These are phyloP conservation scores for Hypercompe scribonia DNA, from an alignment of 2,888 invertebrate species.

Conservation along the genomic window DNA sequence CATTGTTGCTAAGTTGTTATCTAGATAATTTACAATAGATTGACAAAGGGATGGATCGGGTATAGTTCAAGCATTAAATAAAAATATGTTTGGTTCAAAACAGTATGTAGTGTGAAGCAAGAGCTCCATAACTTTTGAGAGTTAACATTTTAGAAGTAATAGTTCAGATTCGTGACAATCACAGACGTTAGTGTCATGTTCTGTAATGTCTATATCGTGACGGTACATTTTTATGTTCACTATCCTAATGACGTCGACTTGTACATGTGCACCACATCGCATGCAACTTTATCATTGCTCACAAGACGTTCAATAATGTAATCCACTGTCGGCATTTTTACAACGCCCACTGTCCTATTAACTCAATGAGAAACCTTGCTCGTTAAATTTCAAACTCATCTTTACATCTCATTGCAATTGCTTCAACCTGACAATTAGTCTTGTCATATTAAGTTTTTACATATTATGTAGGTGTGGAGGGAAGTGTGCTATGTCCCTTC, in stretches of 20 bases:
- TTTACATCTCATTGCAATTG: constrained; percentile 24
- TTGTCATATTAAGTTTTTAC: constrained; percentile 33
- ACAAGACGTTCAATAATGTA: constrained; percentile 68
- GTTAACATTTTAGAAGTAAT: constrained; percentile 38
- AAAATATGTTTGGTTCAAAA: not conserved
- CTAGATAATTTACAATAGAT: not conserved
- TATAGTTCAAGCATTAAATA: not conserved
- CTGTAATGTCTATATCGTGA: constrained; percentile 63
- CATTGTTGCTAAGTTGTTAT: too few species aligned
- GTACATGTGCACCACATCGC: constrained; percentile 62
- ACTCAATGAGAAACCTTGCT: constrained; percentile 47
- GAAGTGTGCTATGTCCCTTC: too few species aligned
- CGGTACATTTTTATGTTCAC: constrained; percentile 57
- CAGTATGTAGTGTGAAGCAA: not conserved
- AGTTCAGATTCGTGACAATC: constrained; percentile 53
- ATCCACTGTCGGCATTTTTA: constrained; percentile 58
- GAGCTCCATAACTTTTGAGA: not conserved
- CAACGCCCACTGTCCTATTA: constrained; percentile 69
- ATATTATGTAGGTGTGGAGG: constrained; percentile 30
- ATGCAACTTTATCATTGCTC: constrained; percentile 56
- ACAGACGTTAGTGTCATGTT: constrained; percentile 47
- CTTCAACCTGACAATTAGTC: constrained; percentile 35
- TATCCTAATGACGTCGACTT: constrained; percentile 60
- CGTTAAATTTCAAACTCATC: constrained; percentile 36
- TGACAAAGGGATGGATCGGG: not conserved